Conservation (phyloP, 2,113 vertebrate species). For the Eolophus roseicapilla region DNA sequence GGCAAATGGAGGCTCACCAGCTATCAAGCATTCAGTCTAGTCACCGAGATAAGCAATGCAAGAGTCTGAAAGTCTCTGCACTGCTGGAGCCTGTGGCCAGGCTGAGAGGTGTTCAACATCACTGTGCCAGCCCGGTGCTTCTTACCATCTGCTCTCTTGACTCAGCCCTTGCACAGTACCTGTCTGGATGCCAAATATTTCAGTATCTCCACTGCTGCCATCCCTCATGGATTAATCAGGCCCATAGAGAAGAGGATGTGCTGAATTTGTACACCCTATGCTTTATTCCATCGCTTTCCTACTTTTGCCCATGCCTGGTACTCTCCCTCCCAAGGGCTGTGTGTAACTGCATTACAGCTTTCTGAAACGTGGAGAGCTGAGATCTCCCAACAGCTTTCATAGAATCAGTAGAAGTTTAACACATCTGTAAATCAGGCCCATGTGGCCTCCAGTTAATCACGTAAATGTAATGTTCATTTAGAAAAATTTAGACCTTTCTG, state of each 20-base stretch:
- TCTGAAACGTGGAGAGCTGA: neutral
- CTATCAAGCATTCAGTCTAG: neutral
- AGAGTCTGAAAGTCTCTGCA: neutral
- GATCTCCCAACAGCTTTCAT: neutral
- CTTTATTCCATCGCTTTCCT: neutral
- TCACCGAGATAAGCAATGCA: neutral
- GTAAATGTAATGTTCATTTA: neutral
- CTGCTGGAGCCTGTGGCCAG: neutral
- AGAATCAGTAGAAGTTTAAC: neutral
- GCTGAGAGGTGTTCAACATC: neutral
- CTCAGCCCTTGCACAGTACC: neutral
- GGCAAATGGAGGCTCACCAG: too few relatives aligned
- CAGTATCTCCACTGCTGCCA: neutral
- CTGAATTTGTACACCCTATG: neutral
- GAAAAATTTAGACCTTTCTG: neutral
- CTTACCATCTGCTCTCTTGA: neutral
- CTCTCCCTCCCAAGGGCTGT: neutral
- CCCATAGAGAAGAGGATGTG: neutral
- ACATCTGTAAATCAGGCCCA: neutral
- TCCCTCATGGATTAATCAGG: neutral
- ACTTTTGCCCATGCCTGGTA: neutral
- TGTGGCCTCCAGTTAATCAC: neutral
- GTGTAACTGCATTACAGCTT: neutral
- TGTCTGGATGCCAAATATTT: neutral
- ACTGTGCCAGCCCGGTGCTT: neutral